phyloP scores from a whole-genome alignment of 1,140 invertebrate species.

The Neelides sp. region DNA sequence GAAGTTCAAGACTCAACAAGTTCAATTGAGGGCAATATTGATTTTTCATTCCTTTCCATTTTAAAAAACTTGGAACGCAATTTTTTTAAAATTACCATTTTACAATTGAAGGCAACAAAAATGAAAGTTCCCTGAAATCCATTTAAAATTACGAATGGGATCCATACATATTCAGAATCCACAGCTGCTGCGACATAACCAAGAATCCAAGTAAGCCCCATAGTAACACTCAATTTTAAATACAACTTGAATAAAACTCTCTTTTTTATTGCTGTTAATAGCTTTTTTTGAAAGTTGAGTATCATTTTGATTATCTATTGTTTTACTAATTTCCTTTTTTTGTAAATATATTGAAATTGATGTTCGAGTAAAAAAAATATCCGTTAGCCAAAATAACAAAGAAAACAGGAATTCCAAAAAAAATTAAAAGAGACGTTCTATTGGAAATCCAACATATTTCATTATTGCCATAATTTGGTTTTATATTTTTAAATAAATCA shows the following conservation, averaged over 20 bases:
- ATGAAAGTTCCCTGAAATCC: conserved; percentile 40
- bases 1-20: too few relatives aligned
- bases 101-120: conserved; percentile 40
- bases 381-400: conserved; percentile 36
- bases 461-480: conserved; percentile 33
- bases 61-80: too few relatives aligned
- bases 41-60: too few relatives aligned
- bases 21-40: too few relatives aligned
- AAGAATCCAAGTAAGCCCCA: conserved; percentile 42
- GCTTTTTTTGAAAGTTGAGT: background rate
- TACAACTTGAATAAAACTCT: conserved; percentile 38
- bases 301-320: conserved; percentile 14
- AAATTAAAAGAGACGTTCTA: conserved; percentile 33
- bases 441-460: conserved; percentile 35
- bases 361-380: conserved; percentile 36
- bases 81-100: conserved; percentile 32
- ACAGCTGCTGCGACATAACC: conserved; percentile 37
- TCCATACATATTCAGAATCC: conserved; percentile 32
- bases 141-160: conserved; percentile 40
- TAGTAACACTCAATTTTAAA: conserved; percentile 39
- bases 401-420: conserved; percentile 38
- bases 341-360: conserved; percentile 31
- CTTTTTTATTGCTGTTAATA: too few relatives aligned
- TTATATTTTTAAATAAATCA: conserved; percentile 12
- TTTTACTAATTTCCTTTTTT: conserved; percentile 19